These are phyloP conservation scores for Macroramphosus scolopax DNA, from an alignment of 2,797 vertebrate genomes.

Conservation along the genomic window DNA sequence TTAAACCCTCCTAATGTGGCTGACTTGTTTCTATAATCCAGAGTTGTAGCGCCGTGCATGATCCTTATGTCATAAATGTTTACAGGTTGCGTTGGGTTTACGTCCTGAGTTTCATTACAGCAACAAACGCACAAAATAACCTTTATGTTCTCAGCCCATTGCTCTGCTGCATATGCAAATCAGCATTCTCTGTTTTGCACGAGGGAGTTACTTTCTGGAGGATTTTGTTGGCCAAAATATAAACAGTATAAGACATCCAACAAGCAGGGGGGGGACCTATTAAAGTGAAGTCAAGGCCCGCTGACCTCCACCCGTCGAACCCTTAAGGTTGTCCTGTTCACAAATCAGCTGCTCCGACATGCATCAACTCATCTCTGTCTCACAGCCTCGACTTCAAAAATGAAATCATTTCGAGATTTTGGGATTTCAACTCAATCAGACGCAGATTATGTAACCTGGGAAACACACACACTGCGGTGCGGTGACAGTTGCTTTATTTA, in stretches of 20 bases:
- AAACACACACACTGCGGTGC: conserved; percentile 19
- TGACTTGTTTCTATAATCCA: no score
- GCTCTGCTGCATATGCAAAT: no score
- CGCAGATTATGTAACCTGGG: conserved; percentile 16
- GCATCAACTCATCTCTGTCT: not conserved
- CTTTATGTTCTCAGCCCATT: no score
- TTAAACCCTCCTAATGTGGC: no score
- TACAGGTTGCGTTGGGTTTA: no score
- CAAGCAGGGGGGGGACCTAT: not conserved
- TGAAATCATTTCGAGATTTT: not conserved
- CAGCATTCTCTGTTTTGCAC: no score
- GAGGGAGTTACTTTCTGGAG: no score
- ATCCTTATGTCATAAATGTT: no score
- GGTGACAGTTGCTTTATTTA: conserved; percentile 66
- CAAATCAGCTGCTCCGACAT: conserved; percentile 12
- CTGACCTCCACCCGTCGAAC: conserved; percentile 38
- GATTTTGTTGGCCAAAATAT: no score
- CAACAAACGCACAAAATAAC: no score
- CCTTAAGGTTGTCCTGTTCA: conserved; percentile 2
- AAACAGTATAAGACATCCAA: conserved; percentile 13
- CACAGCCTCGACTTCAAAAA: not conserved
- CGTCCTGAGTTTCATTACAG: no score
- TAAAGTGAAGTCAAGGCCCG: conserved; percentile 22
- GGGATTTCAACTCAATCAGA: not conserved
- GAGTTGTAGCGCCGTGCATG: no score